These are phyloP conservation scores for Folsomia manolachei DNA, from an alignment of 2,888 invertebrate species.

Conservation along the genomic window DNA sequence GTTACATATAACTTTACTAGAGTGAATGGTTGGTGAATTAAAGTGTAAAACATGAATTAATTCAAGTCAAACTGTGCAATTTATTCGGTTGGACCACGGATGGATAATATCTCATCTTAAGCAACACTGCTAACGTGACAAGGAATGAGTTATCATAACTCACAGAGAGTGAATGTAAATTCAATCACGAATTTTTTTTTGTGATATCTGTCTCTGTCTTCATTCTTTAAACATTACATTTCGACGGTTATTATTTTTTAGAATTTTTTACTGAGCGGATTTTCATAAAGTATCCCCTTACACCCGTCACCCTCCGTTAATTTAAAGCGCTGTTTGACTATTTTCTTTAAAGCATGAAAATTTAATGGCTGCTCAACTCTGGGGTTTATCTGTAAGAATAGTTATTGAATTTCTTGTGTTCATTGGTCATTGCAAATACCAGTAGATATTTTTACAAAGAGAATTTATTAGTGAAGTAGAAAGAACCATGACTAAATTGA, in stretches of 20 bases:
- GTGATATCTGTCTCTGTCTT: not conserved
- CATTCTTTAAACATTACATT: not conserved
- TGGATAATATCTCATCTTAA: not conserved
- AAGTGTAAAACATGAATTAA: constrained; percentile 10
- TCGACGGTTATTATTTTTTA: not conserved
- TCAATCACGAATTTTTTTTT: constrained; percentile 2
- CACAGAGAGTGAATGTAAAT: not conserved
- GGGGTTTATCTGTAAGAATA: no score
- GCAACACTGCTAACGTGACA: no score
- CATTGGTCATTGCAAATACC: no score
- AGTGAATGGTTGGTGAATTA: no score
- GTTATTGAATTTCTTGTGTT: no score
- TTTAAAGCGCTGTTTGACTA: no score
- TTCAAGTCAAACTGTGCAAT: not conserved
- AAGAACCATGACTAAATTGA: no score
- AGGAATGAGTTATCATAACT: no score
- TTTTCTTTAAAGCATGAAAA: no score
- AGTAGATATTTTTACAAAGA: no score
- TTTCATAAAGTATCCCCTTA: not conserved
- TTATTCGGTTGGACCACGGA: not conserved
- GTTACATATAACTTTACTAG: not conserved
- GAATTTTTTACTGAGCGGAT: not conserved
- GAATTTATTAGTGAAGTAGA: no score
- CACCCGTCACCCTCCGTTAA: not conserved
- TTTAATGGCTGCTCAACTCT: no score